Evolutionary conservation across 2,888 invertebrate species (phyloP).

Genomic region (Ophion ellenae): DNA sequence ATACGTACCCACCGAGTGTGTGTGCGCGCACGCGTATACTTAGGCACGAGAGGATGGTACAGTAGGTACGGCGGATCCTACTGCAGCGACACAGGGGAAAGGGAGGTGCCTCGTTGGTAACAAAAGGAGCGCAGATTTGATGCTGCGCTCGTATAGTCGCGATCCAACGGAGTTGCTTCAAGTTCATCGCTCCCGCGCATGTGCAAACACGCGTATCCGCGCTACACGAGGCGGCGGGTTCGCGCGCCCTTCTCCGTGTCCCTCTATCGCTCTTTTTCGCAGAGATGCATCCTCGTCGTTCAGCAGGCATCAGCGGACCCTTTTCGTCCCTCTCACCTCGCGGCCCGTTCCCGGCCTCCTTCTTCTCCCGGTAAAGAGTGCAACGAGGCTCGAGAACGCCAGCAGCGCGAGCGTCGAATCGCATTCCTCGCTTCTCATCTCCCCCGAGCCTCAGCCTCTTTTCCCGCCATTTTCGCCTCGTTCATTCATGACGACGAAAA

Average conservation of each 20-base stretch:
- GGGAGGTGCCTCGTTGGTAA: constrained; percentile 14
- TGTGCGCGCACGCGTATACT: too few species aligned
- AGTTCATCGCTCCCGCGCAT: constrained; percentile 81
- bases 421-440: constrained; percentile 55
- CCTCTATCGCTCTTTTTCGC: too few species aligned
- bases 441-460: constrained; percentile 29
- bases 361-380: constrained; percentile 5
- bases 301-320: too few species aligned
- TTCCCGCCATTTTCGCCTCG: constrained; percentile 37
- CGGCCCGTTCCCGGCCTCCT: neutral
- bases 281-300: too few species aligned
- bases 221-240: constrained; percentile 69
- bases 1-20: too few species aligned
- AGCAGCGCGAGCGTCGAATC: constrained; percentile 12
- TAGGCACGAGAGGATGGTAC: too few species aligned
- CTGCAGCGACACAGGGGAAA: neutral
- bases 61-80: too few species aligned
- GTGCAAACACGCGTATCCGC: constrained; percentile 76
- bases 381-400: constrained; percentile 4
- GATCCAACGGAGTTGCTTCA: constrained; percentile 68
- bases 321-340: neutral
- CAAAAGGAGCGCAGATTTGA: constrained; percentile 49
- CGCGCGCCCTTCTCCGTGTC: constrained; percentile 54
- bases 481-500: constrained; percentile 43
- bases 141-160: constrained; percentile 61